Conservation (phyloP, 1,140 invertebrate species). For the Drosophila pruinosa region DNA sequence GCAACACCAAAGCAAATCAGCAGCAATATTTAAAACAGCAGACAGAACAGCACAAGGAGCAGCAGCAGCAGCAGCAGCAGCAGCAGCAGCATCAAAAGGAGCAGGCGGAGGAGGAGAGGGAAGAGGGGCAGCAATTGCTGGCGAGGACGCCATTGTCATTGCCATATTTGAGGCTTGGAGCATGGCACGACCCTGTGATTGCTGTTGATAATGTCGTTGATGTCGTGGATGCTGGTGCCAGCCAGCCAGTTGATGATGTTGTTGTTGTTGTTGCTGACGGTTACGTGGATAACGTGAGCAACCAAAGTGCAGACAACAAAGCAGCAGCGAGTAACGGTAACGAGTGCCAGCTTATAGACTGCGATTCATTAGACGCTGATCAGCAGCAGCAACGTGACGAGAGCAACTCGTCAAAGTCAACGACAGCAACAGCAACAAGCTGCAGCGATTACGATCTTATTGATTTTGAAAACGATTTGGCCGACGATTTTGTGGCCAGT, state of each 20-base stretch:
- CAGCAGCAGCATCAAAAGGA: not conserved
- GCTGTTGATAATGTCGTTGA: conserved; percentile 49
- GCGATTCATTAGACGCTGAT: conserved; percentile 30
- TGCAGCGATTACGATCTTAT: conserved; percentile 65
- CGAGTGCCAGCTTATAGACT: conserved; percentile 41
- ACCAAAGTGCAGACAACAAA: conserved; percentile 13
- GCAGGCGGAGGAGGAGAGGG: not conserved
- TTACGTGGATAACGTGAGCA: conserved; percentile 71
- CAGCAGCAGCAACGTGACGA: conserved; percentile 9
- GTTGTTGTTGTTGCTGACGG: conserved; percentile 57
- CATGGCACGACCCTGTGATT: not conserved
- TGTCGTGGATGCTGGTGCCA: conserved; percentile 24
- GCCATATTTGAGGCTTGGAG: conserved; percentile 44
- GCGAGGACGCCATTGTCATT: conserved; percentile 68
- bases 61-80: no score
- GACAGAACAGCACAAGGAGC: no score
- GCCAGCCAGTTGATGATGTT: conserved; percentile 35
- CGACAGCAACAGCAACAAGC: conserved; percentile 48
- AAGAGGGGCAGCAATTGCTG: not conserved
- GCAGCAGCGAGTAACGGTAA: not conserved
- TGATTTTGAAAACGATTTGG: conserved; percentile 66
- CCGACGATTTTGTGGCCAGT: conserved; percentile 76
- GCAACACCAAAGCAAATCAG: not conserved
- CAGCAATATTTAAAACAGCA: conserved; percentile 1
- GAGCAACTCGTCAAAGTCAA: conserved; percentile 28